Conservation (phyloP, 2,797 vertebrate genomes). For the Carapus acus region DNA sequence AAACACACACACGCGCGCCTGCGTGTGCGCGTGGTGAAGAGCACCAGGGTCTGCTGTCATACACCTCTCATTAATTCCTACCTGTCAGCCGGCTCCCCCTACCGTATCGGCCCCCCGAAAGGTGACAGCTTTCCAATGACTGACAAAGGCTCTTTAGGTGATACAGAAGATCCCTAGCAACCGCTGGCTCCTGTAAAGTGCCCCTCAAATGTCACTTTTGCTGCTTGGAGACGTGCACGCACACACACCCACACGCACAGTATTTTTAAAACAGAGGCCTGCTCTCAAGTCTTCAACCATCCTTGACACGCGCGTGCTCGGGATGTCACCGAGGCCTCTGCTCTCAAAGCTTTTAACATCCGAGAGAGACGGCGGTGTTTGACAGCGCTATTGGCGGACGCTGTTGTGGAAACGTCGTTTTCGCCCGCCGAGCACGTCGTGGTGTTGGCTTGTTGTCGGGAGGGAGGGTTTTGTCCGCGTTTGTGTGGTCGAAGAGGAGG, state of each 20-base stretch:
- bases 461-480: slow-evolving; percentile 23
- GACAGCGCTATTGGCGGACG: slow-evolving; percentile 69
- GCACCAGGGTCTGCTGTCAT: slow-evolving; percentile 66
- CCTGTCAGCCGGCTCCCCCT: slow-evolving; percentile 70
- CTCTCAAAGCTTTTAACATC: slow-evolving; percentile 75
- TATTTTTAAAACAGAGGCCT: slow-evolving; percentile 71
- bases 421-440: slow-evolving; percentile 44
- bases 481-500: slow-evolving; percentile 39
- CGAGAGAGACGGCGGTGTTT: slow-evolving; percentile 66
- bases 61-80: slow-evolving; percentile 80
- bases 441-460: slow-evolving; percentile 64
- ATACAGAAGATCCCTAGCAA: slow-evolving; percentile 78
- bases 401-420: slow-evolving; percentile 66
- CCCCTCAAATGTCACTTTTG: slow-evolving; percentile 83
- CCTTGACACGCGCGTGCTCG: slow-evolving; percentile 68
- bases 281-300: slow-evolving; percentile 73
- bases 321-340: slow-evolving; percentile 66
- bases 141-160: slow-evolving; percentile 77
- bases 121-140: slow-evolving; percentile 76
- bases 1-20: slow-evolving; percentile 35
- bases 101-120: slow-evolving; percentile 65
- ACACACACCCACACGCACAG: slow-evolving; percentile 66
- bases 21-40: slow-evolving; percentile 45
- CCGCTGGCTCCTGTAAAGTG: slow-evolving; percentile 70
- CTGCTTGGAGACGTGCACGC: slow-evolving; percentile 63